Evolutionary conservation across 2,113 vertebrate species (phyloP).

Genomic region (Proterorhinus semilunaris): DNA sequence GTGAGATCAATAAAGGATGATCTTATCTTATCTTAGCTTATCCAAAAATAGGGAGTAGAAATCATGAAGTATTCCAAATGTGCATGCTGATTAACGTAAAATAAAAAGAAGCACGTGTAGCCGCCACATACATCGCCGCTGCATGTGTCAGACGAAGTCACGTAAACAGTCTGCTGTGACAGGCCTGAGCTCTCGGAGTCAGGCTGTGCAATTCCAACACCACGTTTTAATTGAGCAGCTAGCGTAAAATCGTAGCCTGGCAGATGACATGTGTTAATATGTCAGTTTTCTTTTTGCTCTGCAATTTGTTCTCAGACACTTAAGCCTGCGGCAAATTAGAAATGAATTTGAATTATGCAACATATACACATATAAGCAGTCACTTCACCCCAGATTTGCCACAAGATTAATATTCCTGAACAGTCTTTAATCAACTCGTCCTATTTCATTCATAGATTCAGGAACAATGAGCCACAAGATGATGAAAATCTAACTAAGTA

Average conservation of each 20-base stretch:
- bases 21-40: too few relatives aligned
- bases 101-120: background rate
- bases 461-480: conserved; percentile 76
- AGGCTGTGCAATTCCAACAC: conserved; percentile 58
- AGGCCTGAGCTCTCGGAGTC: conserved; percentile 23
- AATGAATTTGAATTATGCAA: conserved; percentile 69
- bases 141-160: conserved; percentile 10
- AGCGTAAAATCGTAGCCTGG: conserved; percentile 72
- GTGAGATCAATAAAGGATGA: too few relatives aligned
- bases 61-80: background rate
- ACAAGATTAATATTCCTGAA: conserved; percentile 80
- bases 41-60: background rate
- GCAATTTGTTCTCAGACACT: conserved; percentile 81
- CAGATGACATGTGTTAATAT: conserved; percentile 86
- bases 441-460: conserved; percentile 66
- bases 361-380: conserved; percentile 78
- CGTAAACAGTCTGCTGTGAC: conserved; percentile 13
- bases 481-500: conserved; percentile 64
- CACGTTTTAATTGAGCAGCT: conserved; percentile 79
- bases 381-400: conserved; percentile 75
- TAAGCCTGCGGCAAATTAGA: conserved; percentile 79
- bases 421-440: conserved; percentile 67
- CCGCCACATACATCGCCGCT: background rate
- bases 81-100: background rate
- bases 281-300: conserved; percentile 79